phyloP scores from a whole-genome alignment of 2,797 vertebrate species.

The Antrozous pallidus region DNA sequence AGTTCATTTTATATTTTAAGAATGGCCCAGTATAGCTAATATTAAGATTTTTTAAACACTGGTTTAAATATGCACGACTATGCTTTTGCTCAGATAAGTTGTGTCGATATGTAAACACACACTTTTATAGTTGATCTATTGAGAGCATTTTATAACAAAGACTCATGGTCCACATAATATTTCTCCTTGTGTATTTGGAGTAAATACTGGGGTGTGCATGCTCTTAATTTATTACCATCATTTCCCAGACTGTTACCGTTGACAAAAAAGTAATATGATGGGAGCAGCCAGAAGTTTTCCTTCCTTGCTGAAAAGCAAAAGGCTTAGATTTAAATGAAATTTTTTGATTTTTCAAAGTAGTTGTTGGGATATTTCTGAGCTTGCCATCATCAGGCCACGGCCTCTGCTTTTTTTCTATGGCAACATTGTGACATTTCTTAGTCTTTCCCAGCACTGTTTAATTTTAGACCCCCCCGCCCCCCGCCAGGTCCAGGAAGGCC shows the following conservation, averaged over 20 bases:
- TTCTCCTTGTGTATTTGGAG: constrained; percentile 39
- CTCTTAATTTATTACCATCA: neutral
- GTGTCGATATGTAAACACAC: constrained; percentile 30
- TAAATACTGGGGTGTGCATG: neutral
- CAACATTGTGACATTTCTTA: neutral
- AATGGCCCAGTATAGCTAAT: constrained; percentile 16
- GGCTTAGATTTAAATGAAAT: neutral
- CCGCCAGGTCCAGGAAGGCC: neutral
- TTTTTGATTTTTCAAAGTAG: neutral
- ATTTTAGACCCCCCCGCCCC: neutral
- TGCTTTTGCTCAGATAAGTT: constrained; percentile 49
- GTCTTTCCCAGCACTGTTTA: neutral
- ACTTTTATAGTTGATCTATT: constrained; percentile 50
- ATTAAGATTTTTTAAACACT: constrained; percentile 35
- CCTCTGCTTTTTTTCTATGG: neutral
- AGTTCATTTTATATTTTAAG: constrained; percentile 38
- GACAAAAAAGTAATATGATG: neutral
- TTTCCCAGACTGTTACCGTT: constrained; percentile 44
- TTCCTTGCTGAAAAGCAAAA: constrained; percentile 26
- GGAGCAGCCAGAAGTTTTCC: neutral
- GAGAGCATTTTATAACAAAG: constrained; percentile 51
- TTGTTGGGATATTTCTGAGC: neutral
- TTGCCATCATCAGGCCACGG: neutral
- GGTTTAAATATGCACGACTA: neutral
- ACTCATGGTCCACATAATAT: constrained; percentile 29